phyloP scores from a whole-genome alignment of 2,113 vertebrate species.

The Nerophis lumbriciformis region DNA sequence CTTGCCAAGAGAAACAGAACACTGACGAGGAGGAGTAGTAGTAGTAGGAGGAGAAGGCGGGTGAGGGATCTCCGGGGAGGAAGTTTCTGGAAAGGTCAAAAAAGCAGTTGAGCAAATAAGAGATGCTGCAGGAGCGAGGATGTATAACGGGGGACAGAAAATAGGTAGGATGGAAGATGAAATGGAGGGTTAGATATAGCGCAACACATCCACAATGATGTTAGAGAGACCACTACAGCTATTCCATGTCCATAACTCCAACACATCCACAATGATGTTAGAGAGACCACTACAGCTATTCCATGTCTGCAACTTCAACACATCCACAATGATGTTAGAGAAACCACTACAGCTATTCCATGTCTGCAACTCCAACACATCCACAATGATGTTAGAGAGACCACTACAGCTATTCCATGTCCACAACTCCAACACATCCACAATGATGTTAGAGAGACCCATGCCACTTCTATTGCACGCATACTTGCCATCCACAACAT shows the following conservation, averaged over 20 bases:
- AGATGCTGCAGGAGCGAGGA: constrained; percentile 11
- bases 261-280: too few species aligned
- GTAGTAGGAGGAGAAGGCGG: constrained; percentile 8
- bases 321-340: too few species aligned
- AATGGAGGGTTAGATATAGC: neutral
- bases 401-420: constrained; percentile 6
- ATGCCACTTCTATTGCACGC: neutral
- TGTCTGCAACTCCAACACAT: too few species aligned
- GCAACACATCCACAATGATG: too few species aligned
- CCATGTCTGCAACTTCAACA: too few species aligned
- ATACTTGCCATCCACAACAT: neutral
- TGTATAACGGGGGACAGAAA: constrained; percentile 12
- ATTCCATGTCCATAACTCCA: too few species aligned
- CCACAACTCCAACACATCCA: constrained; percentile 2
- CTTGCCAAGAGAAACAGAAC: constrained; percentile 24
- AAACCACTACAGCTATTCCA: too few species aligned
- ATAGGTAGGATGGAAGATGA: constrained; percentile 2
- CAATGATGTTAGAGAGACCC: neutral
- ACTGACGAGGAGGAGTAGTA: constrained; percentile 8
- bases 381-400: too few species aligned
- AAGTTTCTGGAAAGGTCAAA: constrained; percentile 50
- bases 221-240: too few species aligned
- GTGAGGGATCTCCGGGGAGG: constrained; percentile 21
- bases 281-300: too few species aligned
- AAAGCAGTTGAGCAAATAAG: constrained; percentile 37